Base-by-base conservation (phyloP, 2,113 vertebrate species). In the Ochotona curzoniae region DNA sequence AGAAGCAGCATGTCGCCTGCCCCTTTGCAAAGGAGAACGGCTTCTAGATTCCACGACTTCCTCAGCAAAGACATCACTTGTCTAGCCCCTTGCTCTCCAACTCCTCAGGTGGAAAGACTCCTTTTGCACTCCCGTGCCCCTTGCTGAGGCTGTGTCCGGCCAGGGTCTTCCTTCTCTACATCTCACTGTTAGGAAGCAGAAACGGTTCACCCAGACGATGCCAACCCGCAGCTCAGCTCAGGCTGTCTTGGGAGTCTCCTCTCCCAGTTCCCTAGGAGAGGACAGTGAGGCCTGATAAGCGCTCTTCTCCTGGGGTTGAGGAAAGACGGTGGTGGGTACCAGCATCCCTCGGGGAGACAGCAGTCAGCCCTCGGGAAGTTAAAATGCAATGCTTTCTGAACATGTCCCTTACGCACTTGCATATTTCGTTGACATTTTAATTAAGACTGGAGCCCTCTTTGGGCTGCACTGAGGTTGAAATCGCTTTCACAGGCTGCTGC, bases 351-450 rank as follows among this genome's bases (percentile, higher is more conserved):
- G 26, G 66, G 17, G 28, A 67, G 30, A 28, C 35, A 35, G 38
- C 35, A 13, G 25, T 88, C 93, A 81, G 96, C 94, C 90, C 95
- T 96, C 7, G 1, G 76, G 97, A 97, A 98, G 96, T 96, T 96
- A 96, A 97, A 95, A 96, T 91, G 79, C 57, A 96, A 94, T 91
- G 93, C 83, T 35, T 96, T 95, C 95, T 75, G 96, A 95, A 95
- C 97, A 97, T 76, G 96, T 98, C 98, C 97, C 97, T 95, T 74
- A 85, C 96, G 98, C 87, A 97, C 96, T 96, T 98, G 97, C 93
- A 97, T 97, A 97, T 97, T 98, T 98, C 98, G 98, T 95, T 98
- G 98, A 98, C 98, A 97, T 98, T 98, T 98, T 98, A 98, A 98
- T 98, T 98, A 98, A 98, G 97, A 96, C 97, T 87, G 93, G 96